Conservation (phyloP, 2,113 vertebrate species). For the Choloepus hoffmanni region DNA sequence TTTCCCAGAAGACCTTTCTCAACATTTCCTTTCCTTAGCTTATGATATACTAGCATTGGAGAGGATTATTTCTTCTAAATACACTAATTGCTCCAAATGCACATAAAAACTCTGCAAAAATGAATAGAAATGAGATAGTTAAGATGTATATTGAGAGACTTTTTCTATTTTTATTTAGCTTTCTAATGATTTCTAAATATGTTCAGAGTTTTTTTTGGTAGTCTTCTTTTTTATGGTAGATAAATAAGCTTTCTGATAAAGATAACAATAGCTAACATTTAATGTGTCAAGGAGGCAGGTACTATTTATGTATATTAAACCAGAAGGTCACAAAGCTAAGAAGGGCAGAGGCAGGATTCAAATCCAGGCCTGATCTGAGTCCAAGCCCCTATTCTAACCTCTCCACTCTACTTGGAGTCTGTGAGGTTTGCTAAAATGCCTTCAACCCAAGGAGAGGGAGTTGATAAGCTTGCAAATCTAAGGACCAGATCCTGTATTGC, state of each 20-base stretch:
- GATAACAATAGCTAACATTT: not conserved
- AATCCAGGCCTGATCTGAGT: not conserved
- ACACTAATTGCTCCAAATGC: constrained; percentile 54
- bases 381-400: not conserved
- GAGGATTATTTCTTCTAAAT: constrained; percentile 61
- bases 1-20: constrained; percentile 52
- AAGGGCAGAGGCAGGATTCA: not conserved
- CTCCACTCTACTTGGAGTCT: not conserved
- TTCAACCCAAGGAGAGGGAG: not conserved
- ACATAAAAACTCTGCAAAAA: constrained; percentile 66
- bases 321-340: not conserved
- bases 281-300: not conserved
- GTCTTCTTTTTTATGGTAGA: constrained; percentile 38
- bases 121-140: constrained; percentile 63
- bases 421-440: not conserved
- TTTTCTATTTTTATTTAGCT: constrained; percentile 63
- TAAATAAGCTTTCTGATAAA: constrained; percentile 44
- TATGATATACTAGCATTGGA: constrained; percentile 54
- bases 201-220: constrained; percentile 47
- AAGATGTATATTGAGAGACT: constrained; percentile 44
- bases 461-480: not conserved
- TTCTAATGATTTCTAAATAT: constrained; percentile 62
- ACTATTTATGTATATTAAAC: not conserved
- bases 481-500: not conserved
- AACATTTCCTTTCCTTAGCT: constrained; percentile 53